phyloP scores from a whole-genome alignment of 1,140 invertebrate genomes.

The Scylla paramamosain region DNA sequence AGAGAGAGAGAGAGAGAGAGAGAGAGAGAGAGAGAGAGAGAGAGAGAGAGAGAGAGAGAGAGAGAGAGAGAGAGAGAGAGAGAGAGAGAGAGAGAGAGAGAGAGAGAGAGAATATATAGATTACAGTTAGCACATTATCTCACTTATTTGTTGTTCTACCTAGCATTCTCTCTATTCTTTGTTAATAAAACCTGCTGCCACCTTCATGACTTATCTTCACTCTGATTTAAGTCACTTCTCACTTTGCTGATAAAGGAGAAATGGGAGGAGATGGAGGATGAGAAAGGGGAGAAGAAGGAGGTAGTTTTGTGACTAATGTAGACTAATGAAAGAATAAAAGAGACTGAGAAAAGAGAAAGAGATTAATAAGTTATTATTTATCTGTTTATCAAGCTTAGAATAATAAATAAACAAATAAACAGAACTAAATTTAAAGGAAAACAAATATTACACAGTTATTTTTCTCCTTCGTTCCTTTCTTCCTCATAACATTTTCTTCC shows the following conservation, averaged over 20 bases:
- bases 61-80: conserved; percentile 20
- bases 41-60: conserved; percentile 4
- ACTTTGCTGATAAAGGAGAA: not conserved
- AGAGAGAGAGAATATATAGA: not conserved
- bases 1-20: not conserved
- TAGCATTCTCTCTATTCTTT: not conserved
- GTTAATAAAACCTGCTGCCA: not conserved
- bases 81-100: conserved; percentile 20
- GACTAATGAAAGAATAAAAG: too few relatives aligned
- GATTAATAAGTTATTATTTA: too few relatives aligned
- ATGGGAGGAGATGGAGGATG: too few relatives aligned
- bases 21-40: conserved; percentile 10
- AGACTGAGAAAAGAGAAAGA: too few relatives aligned
- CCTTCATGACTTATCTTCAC: not conserved
- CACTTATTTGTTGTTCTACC: not conserved
- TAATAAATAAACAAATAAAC: too few relatives aligned
- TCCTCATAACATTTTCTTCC: too few relatives aligned
- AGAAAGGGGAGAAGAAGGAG: too few relatives aligned
- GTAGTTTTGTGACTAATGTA: too few relatives aligned
- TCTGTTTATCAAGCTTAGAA: too few relatives aligned
- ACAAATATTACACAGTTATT: too few relatives aligned
- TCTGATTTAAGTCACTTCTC: not conserved
- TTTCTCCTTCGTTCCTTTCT: too few relatives aligned
- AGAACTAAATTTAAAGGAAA: too few relatives aligned
- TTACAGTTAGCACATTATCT: not conserved